Conservation (phyloP, 2,888 invertebrate genomes). For the Gastrophysa polygoni region DNA sequence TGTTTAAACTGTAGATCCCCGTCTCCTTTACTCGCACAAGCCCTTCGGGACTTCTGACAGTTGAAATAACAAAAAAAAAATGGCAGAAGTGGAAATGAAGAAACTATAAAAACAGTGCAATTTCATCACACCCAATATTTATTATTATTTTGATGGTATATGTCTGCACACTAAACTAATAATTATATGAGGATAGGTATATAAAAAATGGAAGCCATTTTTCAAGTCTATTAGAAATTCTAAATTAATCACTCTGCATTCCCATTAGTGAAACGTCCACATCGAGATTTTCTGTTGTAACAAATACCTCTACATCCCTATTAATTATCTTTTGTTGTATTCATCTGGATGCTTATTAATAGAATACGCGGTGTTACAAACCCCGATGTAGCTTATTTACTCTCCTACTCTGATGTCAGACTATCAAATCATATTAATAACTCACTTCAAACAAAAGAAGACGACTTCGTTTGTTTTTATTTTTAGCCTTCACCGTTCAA, state of each 20-base stretch:
- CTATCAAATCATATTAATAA: slow-evolving; percentile 17
- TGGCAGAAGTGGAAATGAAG: no score
- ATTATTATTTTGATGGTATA: no score
- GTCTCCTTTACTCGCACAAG: no score
- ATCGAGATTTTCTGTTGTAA: background rate
- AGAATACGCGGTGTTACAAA: slow-evolving; percentile 10
- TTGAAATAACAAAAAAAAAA: no score
- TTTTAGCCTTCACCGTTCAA: background rate
- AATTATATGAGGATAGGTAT: no score
- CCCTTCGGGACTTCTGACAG: no score
- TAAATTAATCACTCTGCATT: background rate
- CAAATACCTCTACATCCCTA: slow-evolving; percentile 46
- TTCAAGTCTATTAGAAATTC: background rate
- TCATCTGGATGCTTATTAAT: slow-evolving; percentile 39
- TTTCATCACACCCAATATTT: no score
- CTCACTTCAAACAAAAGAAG: slow-evolving; percentile 15
- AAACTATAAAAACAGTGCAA: no score
- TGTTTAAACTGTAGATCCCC: no score
- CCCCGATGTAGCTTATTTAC: background rate
- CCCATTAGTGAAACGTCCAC: background rate
- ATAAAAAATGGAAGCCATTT: no score
- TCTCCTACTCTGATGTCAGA: slow-evolving; percentile 1
- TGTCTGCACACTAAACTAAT: no score
- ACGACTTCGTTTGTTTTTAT: slow-evolving; percentile 2
- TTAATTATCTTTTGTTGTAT: slow-evolving; percentile 46